Conservation (phyloP, 30 jellyfish, hydroid and myxozoan genomes). For the Clytia hemisphaerica region DNA sequence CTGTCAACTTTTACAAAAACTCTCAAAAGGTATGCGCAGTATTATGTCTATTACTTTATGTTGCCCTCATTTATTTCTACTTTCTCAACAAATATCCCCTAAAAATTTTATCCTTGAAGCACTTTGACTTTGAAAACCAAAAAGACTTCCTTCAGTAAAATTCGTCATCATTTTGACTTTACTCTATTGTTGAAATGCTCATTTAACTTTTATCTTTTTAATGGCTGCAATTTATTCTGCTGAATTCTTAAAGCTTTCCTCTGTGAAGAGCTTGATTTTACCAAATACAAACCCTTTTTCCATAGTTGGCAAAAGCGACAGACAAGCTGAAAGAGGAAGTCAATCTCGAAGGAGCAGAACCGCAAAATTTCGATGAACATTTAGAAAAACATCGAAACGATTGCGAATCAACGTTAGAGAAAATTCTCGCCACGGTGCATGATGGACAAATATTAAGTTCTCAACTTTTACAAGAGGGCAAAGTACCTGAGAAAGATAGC, state of each 20-base stretch:
- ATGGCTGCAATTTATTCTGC: no score
- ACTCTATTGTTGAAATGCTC: no score
- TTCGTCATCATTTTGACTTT: no score
- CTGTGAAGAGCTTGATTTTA: no score
- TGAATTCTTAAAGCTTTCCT: no score
- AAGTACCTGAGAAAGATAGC: conserved; percentile 17
- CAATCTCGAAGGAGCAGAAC: conserved; percentile 59
- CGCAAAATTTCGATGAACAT: conserved; percentile 57
- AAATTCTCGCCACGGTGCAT: conserved; percentile 69
- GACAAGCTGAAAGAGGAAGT: conserved; percentile 83
- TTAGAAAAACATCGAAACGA: conserved; percentile 85
- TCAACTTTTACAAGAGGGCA: conserved; percentile 54
- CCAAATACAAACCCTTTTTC: no score
- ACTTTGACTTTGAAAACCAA: no score
- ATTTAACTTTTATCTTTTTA: no score
- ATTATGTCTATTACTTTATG: not conserved
- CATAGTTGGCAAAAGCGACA: conserved; percentile 69
- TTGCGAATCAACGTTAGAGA: conserved; percentile 77
- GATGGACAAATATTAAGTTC: conserved; percentile 89
- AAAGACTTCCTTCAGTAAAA: no score
- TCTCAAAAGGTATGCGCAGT: conserved; percentile 91
- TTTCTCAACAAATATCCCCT: no score
- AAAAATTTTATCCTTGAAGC: no score
- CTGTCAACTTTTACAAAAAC: conserved; percentile 64
- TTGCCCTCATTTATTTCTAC: no score